Evolutionary conservation across 2,113 vertebrate genomes (phyloP).

Genomic region (Otolemur garnettii): DNA sequence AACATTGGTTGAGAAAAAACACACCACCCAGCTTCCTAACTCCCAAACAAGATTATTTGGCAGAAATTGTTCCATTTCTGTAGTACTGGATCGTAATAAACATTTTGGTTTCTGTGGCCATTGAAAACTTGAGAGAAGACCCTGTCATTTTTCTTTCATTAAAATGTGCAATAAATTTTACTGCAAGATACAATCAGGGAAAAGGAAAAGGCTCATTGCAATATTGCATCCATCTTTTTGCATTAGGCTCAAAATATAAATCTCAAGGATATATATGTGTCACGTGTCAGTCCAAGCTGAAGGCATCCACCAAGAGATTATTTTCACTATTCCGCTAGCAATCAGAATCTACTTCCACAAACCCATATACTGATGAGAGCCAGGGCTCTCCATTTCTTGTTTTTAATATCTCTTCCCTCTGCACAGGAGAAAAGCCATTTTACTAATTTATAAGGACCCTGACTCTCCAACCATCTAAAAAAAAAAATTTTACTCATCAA

Average conservation of each 20-base stretch:
- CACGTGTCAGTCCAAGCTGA: slow-evolving; percentile 70
- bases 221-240: slow-evolving; percentile 60
- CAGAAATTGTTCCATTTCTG: not conserved
- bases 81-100: slow-evolving; percentile 24
- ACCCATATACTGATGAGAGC: slow-evolving; percentile 65
- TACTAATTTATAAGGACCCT: slow-evolving; percentile 86
- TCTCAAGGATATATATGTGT: slow-evolving; percentile 64
- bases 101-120: slow-evolving; percentile 22
- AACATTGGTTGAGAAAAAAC: slow-evolving; percentile 39
- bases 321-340: slow-evolving; percentile 69
- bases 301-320: slow-evolving; percentile 71
- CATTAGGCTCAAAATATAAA: slow-evolving; percentile 65
- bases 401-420: slow-evolving; percentile 66
- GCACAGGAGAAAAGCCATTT: slow-evolving; percentile 81
- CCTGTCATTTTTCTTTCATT: slow-evolving; percentile 55
- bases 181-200: not conserved
- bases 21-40: not conserved
- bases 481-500: slow-evolving; percentile 53
- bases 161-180: slow-evolving; percentile 40
- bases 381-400: slow-evolving; percentile 71
- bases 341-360: slow-evolving; percentile 69
- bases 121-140: slow-evolving; percentile 23
- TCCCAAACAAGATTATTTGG: not conserved
- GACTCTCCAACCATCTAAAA: slow-evolving; percentile 71
- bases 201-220: not conserved